These are phyloP conservation scores for Hydriomena furcata DNA, from an alignment of 2,888 invertebrate genomes.

Conservation along the genomic window DNA sequence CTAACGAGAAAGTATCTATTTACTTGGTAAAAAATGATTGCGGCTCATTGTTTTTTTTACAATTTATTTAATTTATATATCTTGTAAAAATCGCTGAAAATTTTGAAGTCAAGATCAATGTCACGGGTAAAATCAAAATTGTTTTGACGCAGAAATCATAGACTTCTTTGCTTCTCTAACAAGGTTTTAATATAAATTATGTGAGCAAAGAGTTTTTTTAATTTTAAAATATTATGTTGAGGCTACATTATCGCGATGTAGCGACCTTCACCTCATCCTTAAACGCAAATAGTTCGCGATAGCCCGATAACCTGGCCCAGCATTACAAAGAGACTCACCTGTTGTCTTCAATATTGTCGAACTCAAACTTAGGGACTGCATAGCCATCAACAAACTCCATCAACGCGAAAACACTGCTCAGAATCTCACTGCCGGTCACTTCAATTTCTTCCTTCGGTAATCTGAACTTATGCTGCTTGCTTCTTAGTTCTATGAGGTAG, in stretches of 20 bases:
- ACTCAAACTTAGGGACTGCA: constrained; percentile 13
- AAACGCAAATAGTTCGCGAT: too few species aligned
- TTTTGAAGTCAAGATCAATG: constrained; percentile 12
- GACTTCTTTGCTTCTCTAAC: too few species aligned
- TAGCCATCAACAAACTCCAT: constrained; percentile 66
- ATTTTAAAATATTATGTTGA: too few species aligned
- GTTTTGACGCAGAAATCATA: too few species aligned
- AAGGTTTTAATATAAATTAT: too few species aligned
- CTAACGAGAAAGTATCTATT: constrained; percentile 12
- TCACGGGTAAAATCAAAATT: too few species aligned
- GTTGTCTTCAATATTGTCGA: constrained; percentile 8
- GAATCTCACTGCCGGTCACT: constrained; percentile 63
- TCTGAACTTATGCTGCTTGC: constrained; percentile 64
- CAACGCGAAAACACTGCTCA: constrained; percentile 59
- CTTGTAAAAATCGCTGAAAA: not conserved
- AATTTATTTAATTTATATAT: not conserved
- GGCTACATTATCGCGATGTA: too few species aligned
- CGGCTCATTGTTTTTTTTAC: constrained; percentile 11
- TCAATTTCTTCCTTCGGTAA: constrained; percentile 67
- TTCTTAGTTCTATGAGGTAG: constrained; percentile 70
- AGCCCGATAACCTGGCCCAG: not conserved
- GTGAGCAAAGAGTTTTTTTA: too few species aligned
- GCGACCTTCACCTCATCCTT: too few species aligned
- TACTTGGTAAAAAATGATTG: constrained; percentile 6
- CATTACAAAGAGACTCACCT: constrained; percentile 9